Evolutionary conservation across 2,113 vertebrate species (phyloP), one percentile per base, ranked within the genome.

Genomic region (Tragelaphus strepsiceros): DNA sequence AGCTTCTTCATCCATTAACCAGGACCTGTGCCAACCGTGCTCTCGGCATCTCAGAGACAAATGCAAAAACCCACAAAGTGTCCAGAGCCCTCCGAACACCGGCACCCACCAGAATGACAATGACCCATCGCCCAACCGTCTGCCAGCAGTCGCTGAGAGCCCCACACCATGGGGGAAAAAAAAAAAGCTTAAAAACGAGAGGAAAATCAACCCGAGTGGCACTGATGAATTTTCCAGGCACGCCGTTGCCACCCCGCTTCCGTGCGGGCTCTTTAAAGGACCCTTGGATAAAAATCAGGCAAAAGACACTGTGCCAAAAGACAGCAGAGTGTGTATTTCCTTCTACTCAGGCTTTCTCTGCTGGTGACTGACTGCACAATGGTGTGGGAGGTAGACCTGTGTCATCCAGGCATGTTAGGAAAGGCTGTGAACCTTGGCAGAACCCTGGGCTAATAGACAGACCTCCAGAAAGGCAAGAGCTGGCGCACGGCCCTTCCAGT

Each of bases 61-160:
- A 89, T 61, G 87, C 6, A 3, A 26, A 58, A 32, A 77, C 81
- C 54, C 89, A 95, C 83, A 77, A 74, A 94, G 87, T 62, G 21
- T 96, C 10, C 0, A 0, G 93, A 61, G 71, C 62, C 89, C 87
- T 67, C 74, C 0, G 1, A 87, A 96, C 93, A 61, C 78, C 4
- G 0, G 91, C 0, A 80, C 94, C 80, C 35, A 22, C 82, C 96
- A 96, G 93, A 97, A 97, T 82, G 97, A 93, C 92, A 96, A 93
- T 3, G 10, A 98, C 90, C 83, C 9, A 22, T 13, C 2, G 1
- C 89, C 78, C 71, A 6, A 5, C 87, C 16, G 3, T 56, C 64
- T 4, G 43, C 91, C 97, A 98, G 97, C 92, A 96, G 97, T 96
- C 74, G 0, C 96, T 35, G 96, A 94, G 93, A 96, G 96, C 95